A percentile compares a stretch with the other conserved stretches of the same genome.
Evolutionary conservation across 2,797 vertebrate genomes (phyloP).

Genomic region (Heterohyrax brucei): DNA sequence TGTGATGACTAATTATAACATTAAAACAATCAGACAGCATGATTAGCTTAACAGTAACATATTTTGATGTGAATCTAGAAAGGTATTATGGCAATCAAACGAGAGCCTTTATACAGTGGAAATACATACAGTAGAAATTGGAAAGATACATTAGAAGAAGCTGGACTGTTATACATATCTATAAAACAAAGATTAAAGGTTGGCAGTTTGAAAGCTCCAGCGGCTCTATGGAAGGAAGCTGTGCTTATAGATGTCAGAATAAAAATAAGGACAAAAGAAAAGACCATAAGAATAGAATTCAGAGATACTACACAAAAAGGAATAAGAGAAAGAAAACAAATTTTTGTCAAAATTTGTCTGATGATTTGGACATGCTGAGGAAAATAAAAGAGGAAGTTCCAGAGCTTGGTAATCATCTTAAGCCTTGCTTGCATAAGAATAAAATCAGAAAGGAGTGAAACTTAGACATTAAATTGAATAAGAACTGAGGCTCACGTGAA

Average conservation of each 20-base stretch:
- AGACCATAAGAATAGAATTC: slow-evolving; percentile 19
- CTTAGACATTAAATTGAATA: not conserved
- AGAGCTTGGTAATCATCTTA: slow-evolving; percentile 24
- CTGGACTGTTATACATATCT: not conserved
- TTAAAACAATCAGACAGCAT: slow-evolving; percentile 11
- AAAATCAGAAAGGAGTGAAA: slow-evolving; percentile 69
- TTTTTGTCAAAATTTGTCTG: slow-evolving; percentile 10
- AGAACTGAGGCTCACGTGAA: not conserved
- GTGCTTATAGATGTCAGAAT: not conserved
- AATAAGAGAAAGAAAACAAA: slow-evolving; percentile 41
- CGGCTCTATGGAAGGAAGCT: not conserved
- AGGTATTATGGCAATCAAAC: slow-evolving; percentile 8
- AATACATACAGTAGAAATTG: not conserved
- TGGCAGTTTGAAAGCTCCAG: too few species aligned
- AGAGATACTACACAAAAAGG: slow-evolving; percentile 21
- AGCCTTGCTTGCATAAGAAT: slow-evolving; percentile 53
- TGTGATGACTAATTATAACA: slow-evolving; percentile 52
- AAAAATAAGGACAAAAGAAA: not conserved
- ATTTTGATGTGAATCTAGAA: slow-evolving; percentile 14
- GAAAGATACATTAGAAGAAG: not conserved
- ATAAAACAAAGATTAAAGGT: not conserved
- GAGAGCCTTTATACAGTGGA: slow-evolving; percentile 35
- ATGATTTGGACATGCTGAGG: not conserved
- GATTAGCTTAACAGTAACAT: slow-evolving; percentile 17
- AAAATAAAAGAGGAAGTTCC: slow-evolving; percentile 31